These are phyloP conservation scores for Nomada ruficornis DNA, from an alignment of 2,888 invertebrate genomes.

Conservation along the genomic window DNA sequence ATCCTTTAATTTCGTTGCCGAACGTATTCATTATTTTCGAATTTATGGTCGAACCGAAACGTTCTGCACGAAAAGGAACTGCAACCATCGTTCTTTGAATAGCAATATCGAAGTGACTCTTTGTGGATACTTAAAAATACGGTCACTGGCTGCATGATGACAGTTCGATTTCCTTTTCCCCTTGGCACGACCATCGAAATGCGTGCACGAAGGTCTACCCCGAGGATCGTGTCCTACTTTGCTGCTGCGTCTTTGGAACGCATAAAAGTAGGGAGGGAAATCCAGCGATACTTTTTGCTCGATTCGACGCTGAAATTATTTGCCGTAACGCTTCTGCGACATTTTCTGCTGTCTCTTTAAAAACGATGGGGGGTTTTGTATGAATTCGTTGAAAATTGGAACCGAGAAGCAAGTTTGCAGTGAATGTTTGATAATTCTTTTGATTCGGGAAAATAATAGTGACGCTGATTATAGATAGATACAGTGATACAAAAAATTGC, in stretches of 20 bases:
- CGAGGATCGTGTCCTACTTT: slow-evolving; percentile 6
- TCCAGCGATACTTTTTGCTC: slow-evolving; percentile 1
- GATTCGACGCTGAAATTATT: slow-evolving; percentile 11
- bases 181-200: slow-evolving; percentile 13
- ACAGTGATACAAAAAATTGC: not conserved
- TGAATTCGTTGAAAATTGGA: not conserved
- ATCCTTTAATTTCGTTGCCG: no score
- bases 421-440: no score
- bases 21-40: no score
- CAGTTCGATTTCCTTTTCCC: slow-evolving; percentile 30
- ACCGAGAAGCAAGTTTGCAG: slow-evolving; percentile 4
- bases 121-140: slow-evolving; percentile 32
- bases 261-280: slow-evolving; percentile 1
- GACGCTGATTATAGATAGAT: no score
- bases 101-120: slow-evolving; percentile 19
- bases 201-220: slow-evolving; percentile 25
- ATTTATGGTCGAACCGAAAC: no score
- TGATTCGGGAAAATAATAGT: no score
- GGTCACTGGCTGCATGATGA: slow-evolving; percentile 15
- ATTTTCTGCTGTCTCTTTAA: not conserved
- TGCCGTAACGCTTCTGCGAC: not conserved
- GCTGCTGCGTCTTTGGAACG: not conserved
- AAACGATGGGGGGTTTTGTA: no score
- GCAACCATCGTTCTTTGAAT: no score
- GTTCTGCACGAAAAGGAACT: no score